A percentile compares a stretch with the other conserved stretches of the same genome.
Conservation (phyloP, 2,888 invertebrate species). For the Hermodice carunculata region DNA sequence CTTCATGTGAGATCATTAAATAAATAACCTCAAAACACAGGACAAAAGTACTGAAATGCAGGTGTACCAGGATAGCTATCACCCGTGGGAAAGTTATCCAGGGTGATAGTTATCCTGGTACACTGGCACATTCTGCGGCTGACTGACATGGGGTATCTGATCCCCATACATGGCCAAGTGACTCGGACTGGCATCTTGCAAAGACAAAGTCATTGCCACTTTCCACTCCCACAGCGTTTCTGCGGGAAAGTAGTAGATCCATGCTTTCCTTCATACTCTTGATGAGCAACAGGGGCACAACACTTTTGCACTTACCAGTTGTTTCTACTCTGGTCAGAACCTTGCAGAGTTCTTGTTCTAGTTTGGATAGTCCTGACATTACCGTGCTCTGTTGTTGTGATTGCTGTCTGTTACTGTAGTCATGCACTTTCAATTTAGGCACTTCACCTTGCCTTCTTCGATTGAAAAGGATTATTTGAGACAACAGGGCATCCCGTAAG, state of each 20-base stretch:
- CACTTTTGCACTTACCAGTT: constrained; percentile 13
- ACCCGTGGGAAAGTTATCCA: too few species aligned
- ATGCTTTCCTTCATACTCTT: constrained; percentile 3
- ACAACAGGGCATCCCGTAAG: constrained; percentile 30
- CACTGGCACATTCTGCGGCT: constrained; percentile 1
- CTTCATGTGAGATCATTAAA: too few species aligned
- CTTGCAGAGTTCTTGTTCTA: constrained; percentile 19
- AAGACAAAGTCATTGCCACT: constrained; percentile 14
- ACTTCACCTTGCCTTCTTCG: constrained; percentile 16
- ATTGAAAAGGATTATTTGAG: too few species aligned
- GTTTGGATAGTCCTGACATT: background rate
- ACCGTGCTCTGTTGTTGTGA: constrained; percentile 8
- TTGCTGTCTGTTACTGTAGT: constrained; percentile 1
- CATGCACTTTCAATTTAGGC: constrained; percentile 11
- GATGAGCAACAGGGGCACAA: constrained; percentile 14
- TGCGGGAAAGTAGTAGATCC: background rate
- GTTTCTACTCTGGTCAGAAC: constrained; percentile 13
- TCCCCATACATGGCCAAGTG: constrained; percentile 23
- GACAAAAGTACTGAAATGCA: too few species aligned
- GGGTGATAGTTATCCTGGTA: too few species aligned
- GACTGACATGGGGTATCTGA: constrained; percentile 23
- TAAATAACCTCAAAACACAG: too few species aligned
- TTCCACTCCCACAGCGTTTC: background rate
- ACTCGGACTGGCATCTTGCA: constrained; percentile 1
- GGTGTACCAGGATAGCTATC: too few species aligned